Conservation (phyloP, 2,113 vertebrate genomes). For the Saccopteryx leptura region DNA sequence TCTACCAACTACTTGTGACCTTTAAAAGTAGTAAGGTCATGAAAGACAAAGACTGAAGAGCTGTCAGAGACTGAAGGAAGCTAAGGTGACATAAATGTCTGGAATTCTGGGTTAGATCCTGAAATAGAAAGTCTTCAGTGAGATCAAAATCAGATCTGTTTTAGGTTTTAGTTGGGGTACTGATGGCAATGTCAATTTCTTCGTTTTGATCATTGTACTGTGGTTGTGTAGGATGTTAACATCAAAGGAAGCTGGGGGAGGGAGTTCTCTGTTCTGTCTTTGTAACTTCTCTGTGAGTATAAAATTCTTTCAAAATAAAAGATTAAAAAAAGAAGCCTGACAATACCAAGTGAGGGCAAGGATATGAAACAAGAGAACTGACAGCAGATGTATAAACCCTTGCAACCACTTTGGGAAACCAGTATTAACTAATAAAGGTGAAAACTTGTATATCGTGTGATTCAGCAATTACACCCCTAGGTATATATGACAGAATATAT, state of each 20-base stretch:
- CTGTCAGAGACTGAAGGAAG: not conserved
- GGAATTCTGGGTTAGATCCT: not conserved
- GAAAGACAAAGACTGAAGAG: not conserved
- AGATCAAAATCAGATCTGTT: not conserved
- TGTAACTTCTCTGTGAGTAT: not conserved
- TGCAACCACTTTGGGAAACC: not conserved
- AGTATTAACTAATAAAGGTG: not conserved
- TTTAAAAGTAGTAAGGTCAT: not conserved
- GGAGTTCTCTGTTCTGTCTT: not conserved
- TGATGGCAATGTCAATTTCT: not conserved
- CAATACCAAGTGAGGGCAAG: not conserved
- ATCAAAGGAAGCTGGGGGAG: not conserved
- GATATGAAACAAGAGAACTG: not conserved
- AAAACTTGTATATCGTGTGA: not conserved
- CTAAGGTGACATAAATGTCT: not conserved
- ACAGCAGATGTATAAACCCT: not conserved
- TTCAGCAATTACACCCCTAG: not conserved
- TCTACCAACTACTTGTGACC: not conserved
- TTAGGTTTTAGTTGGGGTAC: not conserved
- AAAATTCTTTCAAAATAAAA: constrained; percentile 22
- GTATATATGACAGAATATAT: not conserved
- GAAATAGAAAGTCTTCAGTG: not conserved
- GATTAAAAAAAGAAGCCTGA: not conserved
- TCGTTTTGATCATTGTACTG: not conserved
- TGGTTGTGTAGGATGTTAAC: not conserved